These are phyloP conservation scores for Apis mellifera DNA, from an alignment of 1,140 invertebrate genomes.

Conservation along the genomic window DNA sequence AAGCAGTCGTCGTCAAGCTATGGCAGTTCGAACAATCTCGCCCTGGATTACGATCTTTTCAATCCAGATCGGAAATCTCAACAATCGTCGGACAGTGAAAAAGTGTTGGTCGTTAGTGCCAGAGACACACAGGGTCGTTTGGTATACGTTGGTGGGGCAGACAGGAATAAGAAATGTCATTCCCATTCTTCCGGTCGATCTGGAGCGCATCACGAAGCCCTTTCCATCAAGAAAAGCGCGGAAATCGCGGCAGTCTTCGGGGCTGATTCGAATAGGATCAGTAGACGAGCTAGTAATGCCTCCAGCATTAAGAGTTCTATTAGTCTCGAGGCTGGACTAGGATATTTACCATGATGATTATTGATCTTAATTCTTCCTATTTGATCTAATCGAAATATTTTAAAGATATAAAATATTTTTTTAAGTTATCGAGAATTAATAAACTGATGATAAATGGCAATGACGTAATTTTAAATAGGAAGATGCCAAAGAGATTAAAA, in stretches of 20 bases:
- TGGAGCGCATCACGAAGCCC: conserved; percentile 84
- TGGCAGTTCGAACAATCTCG: conserved; percentile 84
- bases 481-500: not conserved
- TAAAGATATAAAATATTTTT: too few species aligned
- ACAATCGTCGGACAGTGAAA: conserved; percentile 75
- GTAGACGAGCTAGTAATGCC: conserved; percentile 72
- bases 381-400: not conserved
- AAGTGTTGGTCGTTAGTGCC: conserved; percentile 82
- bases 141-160: conserved; percentile 82
- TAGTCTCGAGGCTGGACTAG: conserved; percentile 78
- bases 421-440: not conserved
- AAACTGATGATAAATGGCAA: too few species aligned
- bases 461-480: not conserved
- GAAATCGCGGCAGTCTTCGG: conserved; percentile 93
- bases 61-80: conserved; percentile 79
- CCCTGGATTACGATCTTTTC: conserved; percentile 88
- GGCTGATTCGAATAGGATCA: conserved; percentile 62
- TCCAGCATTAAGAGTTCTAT: conserved; percentile 77
- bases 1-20: conserved; percentile 66
- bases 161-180: conserved; percentile 73
- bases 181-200: conserved; percentile 65
- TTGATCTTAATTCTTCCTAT: not conserved
- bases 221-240: conserved; percentile 93
- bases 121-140: conserved; percentile 82
- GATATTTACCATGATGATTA: conserved; percentile 75